These are phyloP conservation scores for Argya squamiceps DNA, from an alignment of 2,797 vertebrate species.

Conservation along the genomic window DNA sequence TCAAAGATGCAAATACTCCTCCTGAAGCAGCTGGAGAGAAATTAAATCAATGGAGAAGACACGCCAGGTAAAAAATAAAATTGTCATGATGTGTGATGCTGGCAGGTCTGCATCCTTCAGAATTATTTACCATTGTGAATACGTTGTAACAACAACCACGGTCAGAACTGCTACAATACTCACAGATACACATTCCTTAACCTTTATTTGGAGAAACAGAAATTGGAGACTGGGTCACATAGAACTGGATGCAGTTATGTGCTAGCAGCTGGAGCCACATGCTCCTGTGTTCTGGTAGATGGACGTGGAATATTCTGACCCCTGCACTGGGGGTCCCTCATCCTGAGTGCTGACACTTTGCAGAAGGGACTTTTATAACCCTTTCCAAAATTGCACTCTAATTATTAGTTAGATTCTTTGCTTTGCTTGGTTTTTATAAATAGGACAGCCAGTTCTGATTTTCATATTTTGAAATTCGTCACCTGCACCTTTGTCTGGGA, in stretches of 20 bases:
- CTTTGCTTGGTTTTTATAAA: neutral
- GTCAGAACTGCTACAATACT: neutral
- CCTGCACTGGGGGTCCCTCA: neutral
- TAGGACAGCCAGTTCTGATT: neutral
- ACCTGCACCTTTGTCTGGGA: neutral
- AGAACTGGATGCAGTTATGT: neutral
- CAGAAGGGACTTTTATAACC: neutral
- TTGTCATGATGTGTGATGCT: neutral
- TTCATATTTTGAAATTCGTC: neutral
- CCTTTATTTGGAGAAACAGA: neutral
- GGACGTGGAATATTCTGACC: neutral
- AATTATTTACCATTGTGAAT: neutral
- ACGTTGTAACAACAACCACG: neutral
- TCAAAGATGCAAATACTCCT: constrained; percentile 11
- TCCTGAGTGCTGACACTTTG: neutral
- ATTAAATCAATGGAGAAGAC: constrained; percentile 21
- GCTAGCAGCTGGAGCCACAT: neutral
- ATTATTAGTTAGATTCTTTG: neutral
- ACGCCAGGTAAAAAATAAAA: neutral
- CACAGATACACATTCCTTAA: neutral
- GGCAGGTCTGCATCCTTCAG: neutral
- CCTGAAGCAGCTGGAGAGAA: constrained; percentile 42
- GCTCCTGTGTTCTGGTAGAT: neutral
- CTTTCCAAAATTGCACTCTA: neutral
- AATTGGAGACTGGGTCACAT: neutral